Conservation (phyloP, 2,113 vertebrate genomes). For the Seriola rivoliana region DNA sequence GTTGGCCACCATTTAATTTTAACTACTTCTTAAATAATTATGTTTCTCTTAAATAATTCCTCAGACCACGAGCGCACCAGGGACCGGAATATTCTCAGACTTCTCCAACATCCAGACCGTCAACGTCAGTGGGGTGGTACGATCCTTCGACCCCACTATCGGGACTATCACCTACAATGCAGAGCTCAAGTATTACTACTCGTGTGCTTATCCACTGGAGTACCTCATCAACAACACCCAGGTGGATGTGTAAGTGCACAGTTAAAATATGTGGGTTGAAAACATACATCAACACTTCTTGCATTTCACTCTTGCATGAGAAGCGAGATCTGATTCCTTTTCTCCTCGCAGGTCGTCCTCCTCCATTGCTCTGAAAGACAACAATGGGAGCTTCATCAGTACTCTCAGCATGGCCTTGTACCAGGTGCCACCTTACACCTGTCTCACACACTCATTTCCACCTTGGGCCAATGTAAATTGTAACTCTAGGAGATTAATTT, state of each 20-base stretch:
- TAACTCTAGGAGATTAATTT: slow-evolving; percentile 27
- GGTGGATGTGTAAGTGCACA: slow-evolving; percentile 78
- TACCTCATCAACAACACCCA: slow-evolving; percentile 84
- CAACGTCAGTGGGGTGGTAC: slow-evolving; percentile 78
- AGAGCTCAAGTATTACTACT: slow-evolving; percentile 83
- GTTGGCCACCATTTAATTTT: slow-evolving; percentile 40
- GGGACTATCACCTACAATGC: slow-evolving; percentile 80
- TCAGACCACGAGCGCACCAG: slow-evolving; percentile 72
- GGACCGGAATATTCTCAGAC: slow-evolving; percentile 76
- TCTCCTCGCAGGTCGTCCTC: slow-evolving; percentile 73
- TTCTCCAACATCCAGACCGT: slow-evolving; percentile 82
- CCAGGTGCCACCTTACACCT: slow-evolving; percentile 41
- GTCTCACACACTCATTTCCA: neutral
- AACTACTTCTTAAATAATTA: slow-evolving; percentile 35
- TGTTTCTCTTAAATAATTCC: slow-evolving; percentile 31
- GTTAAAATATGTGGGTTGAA: neutral
- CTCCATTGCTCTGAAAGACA: slow-evolving; percentile 81
- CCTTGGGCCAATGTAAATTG: neutral
- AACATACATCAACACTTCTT: neutral
- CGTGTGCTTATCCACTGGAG: slow-evolving; percentile 83
- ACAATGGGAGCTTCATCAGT: slow-evolving; percentile 84
- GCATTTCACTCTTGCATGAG: neutral
- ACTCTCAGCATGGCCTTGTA: slow-evolving; percentile 80
- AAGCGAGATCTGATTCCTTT: neutral
- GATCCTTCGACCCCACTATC: slow-evolving; percentile 74